Evolutionary conservation across 2,797 vertebrate species (phyloP).

Genomic region (Neomorphus geoffroyi): DNA sequence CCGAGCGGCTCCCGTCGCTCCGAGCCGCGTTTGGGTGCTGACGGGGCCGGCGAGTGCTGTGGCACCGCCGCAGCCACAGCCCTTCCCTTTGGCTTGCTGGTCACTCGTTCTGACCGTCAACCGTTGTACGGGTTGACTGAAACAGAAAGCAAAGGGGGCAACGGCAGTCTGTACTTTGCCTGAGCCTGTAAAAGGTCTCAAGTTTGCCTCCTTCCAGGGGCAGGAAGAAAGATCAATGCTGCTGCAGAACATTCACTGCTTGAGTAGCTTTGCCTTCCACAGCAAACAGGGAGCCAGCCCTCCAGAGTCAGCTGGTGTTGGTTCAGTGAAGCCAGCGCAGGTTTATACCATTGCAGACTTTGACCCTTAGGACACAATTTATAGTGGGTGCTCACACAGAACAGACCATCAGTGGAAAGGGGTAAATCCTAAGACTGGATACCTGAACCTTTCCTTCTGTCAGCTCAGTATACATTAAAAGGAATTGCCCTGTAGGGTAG

Average conservation of each 20-base stretch:
- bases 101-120: background rate
- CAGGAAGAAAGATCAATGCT: background rate
- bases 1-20: too few relatives aligned
- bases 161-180: background rate
- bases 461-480: background rate
- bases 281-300: background rate
- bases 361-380: background rate
- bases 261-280: background rate
- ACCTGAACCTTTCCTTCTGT: background rate
- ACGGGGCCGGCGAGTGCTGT: background rate
- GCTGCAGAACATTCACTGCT: background rate
- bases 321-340: background rate
- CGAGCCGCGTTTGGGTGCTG: too few relatives aligned
- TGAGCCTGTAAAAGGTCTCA: background rate
- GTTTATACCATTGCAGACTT: background rate
- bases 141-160: background rate
- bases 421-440: background rate
- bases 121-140: background rate
- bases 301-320: background rate
- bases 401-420: background rate
- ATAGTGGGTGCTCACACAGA: background rate
- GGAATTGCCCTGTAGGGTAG: background rate
- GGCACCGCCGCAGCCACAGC: fast-evolving
- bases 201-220: background rate
- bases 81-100: background rate